Percentiles rank a stretch among this genome's conserved stretches.
Conservation (phyloP, 53 echinoderm and acorn worm species). For the Temnopleurus reevesii region DNA sequence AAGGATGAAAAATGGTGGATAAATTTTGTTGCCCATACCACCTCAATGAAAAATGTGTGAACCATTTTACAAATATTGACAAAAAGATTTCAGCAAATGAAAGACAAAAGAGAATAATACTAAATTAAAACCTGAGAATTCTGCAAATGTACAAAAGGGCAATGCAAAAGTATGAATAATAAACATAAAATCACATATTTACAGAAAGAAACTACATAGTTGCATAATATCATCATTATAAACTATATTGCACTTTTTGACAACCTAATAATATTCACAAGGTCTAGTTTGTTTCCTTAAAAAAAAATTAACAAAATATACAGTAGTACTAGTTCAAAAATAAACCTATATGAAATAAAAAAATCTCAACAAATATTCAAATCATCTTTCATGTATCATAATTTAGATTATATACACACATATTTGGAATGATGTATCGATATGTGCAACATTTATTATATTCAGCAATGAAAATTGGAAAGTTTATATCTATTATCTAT, state of each 20-base stretch:
- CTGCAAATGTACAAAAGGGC: neutral
- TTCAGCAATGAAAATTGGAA: neutral
- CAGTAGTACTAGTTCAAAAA: neutral
- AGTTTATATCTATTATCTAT: neutral
- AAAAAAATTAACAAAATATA: neutral
- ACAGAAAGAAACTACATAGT: neutral
- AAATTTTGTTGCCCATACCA: neutral
- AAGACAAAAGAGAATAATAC: neutral
- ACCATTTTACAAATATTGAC: too few relatives aligned
- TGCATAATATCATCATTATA: too few relatives aligned
- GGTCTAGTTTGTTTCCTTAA: neutral
- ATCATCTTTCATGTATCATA: neutral
- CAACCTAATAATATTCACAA: neutral
- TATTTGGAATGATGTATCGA: neutral
- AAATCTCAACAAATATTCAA: neutral
- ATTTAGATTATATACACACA: neutral
- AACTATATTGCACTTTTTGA: slow-evolving; percentile 6
- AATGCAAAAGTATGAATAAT: neutral
- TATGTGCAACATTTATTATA: neutral
- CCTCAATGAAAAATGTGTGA: neutral
- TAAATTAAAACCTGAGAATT: neutral
- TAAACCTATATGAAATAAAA: neutral
- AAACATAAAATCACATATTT: neutral
- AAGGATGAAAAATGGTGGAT: neutral
- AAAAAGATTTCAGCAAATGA: slow-evolving; percentile 9